Conservation (phyloP, 1,140 invertebrate genomes). For the Hyphantria cunea region DNA sequence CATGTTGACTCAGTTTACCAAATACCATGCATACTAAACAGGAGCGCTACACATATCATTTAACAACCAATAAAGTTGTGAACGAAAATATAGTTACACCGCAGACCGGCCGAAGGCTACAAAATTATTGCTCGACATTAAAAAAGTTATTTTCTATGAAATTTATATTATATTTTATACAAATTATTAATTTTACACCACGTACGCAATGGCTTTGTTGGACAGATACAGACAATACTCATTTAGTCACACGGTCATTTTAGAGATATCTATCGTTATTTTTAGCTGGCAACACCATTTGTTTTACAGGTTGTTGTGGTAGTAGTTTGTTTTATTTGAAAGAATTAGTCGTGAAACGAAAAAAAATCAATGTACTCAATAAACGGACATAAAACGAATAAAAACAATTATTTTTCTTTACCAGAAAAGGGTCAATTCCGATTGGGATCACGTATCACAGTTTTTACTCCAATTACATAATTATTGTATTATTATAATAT, state of each 20-base stretch:
- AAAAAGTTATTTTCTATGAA: slow-evolving; percentile 25
- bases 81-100: slow-evolving; percentile 11
- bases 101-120: slow-evolving; percentile 65
- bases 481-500: no score
- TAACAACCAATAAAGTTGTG: slow-evolving; percentile 29
- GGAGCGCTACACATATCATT: slow-evolving; percentile 2
- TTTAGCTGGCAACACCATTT: not conserved
- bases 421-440: no score
- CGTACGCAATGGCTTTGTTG: slow-evolving; percentile 9
- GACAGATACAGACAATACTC: slow-evolving; percentile 28
- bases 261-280: slow-evolving; percentile 1
- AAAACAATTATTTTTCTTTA: no score
- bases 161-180: slow-evolving; percentile 26
- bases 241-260: not conserved
- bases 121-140: slow-evolving; percentile 67
- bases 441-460: no score
- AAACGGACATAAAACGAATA: not conserved
- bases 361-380: not conserved
- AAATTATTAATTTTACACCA: slow-evolving; percentile 34
- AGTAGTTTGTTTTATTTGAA: no score
- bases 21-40: not conserved
- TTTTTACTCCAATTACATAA: no score
- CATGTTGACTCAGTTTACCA: slow-evolving; percentile 5
- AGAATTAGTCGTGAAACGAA: no score
- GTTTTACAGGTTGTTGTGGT: no score